Conservation (phyloP, 1,140 invertebrate genomes). For the Frieseomelitta varia region DNA sequence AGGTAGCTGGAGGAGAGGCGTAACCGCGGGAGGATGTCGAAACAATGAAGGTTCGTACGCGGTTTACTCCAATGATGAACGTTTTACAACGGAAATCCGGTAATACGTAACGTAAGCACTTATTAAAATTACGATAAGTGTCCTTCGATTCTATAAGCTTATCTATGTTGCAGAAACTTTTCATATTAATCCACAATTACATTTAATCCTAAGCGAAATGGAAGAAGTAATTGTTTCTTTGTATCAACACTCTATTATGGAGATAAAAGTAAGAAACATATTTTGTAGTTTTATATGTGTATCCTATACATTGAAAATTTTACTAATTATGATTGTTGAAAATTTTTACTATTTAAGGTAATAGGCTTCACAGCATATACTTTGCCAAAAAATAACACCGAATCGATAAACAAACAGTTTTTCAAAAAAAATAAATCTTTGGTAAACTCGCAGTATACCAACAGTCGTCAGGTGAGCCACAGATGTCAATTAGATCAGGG, state of each 20-base stretch:
- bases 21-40: constrained; percentile 94
- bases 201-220: constrained; percentile 90
- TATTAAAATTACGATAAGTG: not conserved
- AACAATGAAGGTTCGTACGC: constrained; percentile 89
- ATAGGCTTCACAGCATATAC: constrained; percentile 96
- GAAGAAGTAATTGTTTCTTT: constrained; percentile 94
- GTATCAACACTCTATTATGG: constrained; percentile 95
- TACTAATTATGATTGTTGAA: not conserved
- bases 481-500: constrained; percentile 92
- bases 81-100: constrained; percentile 20
- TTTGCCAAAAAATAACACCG: constrained; percentile 87
- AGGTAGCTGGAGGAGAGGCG: constrained; percentile 93
- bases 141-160: not conserved
- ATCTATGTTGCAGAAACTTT: constrained; percentile 88
- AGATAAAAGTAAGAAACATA: constrained; percentile 87
- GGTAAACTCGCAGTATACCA: constrained; percentile 95
- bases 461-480: constrained; percentile 92
- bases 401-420: constrained; percentile 88
- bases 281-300: not conserved
- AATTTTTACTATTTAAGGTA: constrained; percentile 82
- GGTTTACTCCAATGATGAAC: constrained; percentile 10
- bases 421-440: constrained; percentile 95
- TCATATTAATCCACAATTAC: constrained; percentile 95
- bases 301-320: not conserved
- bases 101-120: not conserved